Evolutionary conservation across 2,888 invertebrate species (phyloP), one percentile per base, ranked within the genome.

Genomic region (Germaria angustata): DNA sequence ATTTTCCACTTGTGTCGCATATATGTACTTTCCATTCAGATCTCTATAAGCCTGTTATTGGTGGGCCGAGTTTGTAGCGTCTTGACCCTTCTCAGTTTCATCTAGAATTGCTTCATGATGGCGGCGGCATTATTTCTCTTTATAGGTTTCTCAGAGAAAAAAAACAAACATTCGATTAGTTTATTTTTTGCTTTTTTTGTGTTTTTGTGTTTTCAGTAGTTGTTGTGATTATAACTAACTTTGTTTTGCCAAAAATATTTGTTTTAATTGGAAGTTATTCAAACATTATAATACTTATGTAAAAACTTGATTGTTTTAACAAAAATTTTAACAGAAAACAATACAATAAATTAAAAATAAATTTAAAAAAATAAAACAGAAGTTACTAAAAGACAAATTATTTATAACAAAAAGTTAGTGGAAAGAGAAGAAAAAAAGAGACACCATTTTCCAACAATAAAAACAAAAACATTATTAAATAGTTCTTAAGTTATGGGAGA

Each of bases 111-210:
- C 24, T 46, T 24, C 9, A 32, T 61, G 55, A 24, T 17, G 39
- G 51, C 61, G 34, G 44, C 66, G n/a, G n/a, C 46, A n/a, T 46
- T n/a, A 63, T 41, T 57, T 79, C 69, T 71, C 72, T 71, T 65
- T n/a, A 65, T 57, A 66, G 61, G 71, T 76, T 71, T 79, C 82
- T 79, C 82, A 79, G 78, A 76, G 75, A 79, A 82, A 79, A n/a
- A 59, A 82, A 82, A 82, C 79, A 79, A 79, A 82, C 77, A 82
- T 73, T 66, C 65, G 11, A 82, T 82, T 82, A 82, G 73, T 73
- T 81, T 82, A 66, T 51, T 61, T 63, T 57, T 71, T 15, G 22
- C 13, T 59, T 71, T 53, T 55, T 22, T 76, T 57, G 20, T 71
- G 20, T 79, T 28, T 57, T 44, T 71, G 61, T 80, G 51, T 46